Conservation (phyloP, 2,113 vertebrate genomes). For the Neotoma lepida region DNA sequence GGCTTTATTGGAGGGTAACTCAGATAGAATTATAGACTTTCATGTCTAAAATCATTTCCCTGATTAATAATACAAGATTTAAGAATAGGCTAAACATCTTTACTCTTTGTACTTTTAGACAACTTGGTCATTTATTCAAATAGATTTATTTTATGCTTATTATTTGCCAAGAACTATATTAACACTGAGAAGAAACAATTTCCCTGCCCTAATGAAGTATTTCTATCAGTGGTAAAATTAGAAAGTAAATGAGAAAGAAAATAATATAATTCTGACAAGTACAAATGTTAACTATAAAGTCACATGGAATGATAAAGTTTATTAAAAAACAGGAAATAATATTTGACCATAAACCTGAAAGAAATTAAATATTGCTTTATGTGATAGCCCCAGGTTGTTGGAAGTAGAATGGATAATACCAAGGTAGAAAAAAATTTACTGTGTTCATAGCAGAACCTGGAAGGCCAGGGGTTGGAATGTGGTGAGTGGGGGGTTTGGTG, state of each 20-base stretch:
- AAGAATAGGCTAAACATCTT: background rate
- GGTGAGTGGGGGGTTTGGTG: background rate
- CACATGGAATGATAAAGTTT: background rate
- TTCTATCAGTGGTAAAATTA: background rate
- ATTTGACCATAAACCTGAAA: background rate
- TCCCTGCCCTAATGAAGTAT: background rate
- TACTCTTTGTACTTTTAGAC: background rate
- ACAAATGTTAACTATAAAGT: background rate
- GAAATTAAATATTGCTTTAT: background rate
- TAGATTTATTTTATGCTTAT: background rate
- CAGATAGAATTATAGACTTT: background rate
- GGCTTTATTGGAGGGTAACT: background rate
- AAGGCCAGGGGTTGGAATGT: background rate
- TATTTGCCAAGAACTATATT: constrained; percentile 11
- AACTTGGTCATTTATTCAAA: background rate
- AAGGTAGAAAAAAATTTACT: background rate
- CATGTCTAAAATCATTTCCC: background rate
- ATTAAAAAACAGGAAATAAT: background rate
- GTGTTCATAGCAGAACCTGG: background rate
- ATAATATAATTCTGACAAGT: background rate
- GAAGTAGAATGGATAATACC: background rate
- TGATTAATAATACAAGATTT: background rate
- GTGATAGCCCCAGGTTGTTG: background rate
- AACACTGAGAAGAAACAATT: background rate
- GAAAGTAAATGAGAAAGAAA: constrained; percentile 8